Evolutionary conservation across 2,113 vertebrate species (phyloP), one percentile per base, ranked within the genome.

Genomic region (Mixornis gularis): DNA sequence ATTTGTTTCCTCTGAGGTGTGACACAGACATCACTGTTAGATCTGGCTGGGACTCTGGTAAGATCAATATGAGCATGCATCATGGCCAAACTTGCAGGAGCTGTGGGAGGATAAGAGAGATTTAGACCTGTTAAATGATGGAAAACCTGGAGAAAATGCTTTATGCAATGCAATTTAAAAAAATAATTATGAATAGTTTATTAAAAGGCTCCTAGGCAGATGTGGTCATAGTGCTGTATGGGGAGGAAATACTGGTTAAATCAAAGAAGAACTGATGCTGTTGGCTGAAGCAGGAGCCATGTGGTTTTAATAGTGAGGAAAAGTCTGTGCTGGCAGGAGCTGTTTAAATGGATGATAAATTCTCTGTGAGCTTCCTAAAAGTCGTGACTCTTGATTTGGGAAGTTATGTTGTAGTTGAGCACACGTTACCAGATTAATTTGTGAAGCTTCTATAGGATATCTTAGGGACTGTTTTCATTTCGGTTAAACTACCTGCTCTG

Each of bases 1-100:
- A 76, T 84, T 72, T 84, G 78, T 92, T 94, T 69, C 73, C 74
- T 91, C 27, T 68, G 71, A 72, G 87, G 66, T 91, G 84, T 76
- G 65, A 81, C 49, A 17, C 72, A 83, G 49, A 49, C 62, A 66
- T 79, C 11, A 0, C 18, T 34, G 40, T 89, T 30, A 19, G 29
- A 71, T 56, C 44, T 91, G 27, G 26, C 34, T 51, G 58, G 41
- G 69, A 32, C 38, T 13, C 59, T 53, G 62, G 8, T 13, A 3
- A 51, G 24, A 55, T 89, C 55, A 9, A 3, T 46, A 6, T 32
- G 9, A 30, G 68, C 59, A 38, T 80, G 58, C 19, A 26, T 59
- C 26, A 9, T 19, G 12, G 49, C 7, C 30, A 9, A 16, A 6
- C 46, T 19, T 79, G 53, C 29, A 62, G 71, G 59, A 90, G 48